These are phyloP conservation scores for Bombyx mori DNA, from an alignment of 1,140 invertebrate genomes.

Conservation along the genomic window ASM3026992v2 NC_085118.1:407501-408000, in stretches of 20 bases:
- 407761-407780: constrained; percentile 30
- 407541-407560: no score
- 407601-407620: constrained; percentile 39
- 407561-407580: no score
- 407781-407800: constrained; percentile 16
- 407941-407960: no score
- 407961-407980: no score
- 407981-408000: no score
- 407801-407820: constrained; percentile 16
- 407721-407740: constrained; percentile 32
- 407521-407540: no score
- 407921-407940: no score
- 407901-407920: no score
- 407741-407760: constrained; percentile 19
- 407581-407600: no score
- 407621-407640: constrained; percentile 21
- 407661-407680: constrained; percentile 43
- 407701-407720: constrained; percentile 14
- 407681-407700: constrained; percentile 16
- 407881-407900: no score
- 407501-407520: no score
- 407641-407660: constrained; percentile 27
- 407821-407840: constrained; percentile 11
- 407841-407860: not conserved
- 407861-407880: no score